These are phyloP conservation scores for Coelinius sp. DNA, from an alignment of 2,888 invertebrate species.

Conservation along the genomic window DNA sequence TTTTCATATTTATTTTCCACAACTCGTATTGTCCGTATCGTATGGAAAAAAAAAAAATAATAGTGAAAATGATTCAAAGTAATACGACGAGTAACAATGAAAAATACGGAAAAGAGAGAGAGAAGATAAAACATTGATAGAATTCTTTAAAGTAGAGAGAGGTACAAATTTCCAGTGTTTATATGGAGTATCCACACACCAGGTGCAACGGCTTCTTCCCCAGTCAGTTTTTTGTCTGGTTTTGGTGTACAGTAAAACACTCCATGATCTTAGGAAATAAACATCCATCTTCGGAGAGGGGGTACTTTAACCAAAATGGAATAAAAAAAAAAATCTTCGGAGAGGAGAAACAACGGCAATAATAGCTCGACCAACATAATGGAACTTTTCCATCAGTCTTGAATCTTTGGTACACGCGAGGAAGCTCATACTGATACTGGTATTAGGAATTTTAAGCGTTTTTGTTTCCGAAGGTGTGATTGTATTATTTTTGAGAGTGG, in stretches of 20 bases:
- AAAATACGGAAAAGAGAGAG: neutral
- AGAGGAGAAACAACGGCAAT: conserved; percentile 38
- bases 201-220: conserved; percentile 6
- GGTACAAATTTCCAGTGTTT: conserved; percentile 24
- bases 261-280: conserved; percentile 32
- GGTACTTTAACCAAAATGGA: too few species aligned
- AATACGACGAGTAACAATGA: conserved; percentile 27
- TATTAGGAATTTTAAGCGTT: neutral
- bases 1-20: neutral
- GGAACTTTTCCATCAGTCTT: conserved; percentile 58
- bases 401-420: conserved; percentile 41
- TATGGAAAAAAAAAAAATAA: conserved; percentile 23
- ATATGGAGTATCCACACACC: conserved; percentile 14
- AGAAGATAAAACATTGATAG: neutral
- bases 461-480: too few species aligned
- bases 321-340: too few species aligned
- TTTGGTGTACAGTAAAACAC: neutral
- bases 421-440: neutral
- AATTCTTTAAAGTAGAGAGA: neutral
- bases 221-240: neutral
- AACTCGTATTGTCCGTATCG: neutral
- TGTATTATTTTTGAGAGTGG: too few species aligned
- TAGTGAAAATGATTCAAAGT: conserved; percentile 9
- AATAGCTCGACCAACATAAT: conserved; percentile 49
- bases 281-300: conserved; percentile 43